These are phyloP conservation scores for Uloborus diversus DNA, from an alignment of 1,140 invertebrate species.

Conservation along the genomic window DNA sequence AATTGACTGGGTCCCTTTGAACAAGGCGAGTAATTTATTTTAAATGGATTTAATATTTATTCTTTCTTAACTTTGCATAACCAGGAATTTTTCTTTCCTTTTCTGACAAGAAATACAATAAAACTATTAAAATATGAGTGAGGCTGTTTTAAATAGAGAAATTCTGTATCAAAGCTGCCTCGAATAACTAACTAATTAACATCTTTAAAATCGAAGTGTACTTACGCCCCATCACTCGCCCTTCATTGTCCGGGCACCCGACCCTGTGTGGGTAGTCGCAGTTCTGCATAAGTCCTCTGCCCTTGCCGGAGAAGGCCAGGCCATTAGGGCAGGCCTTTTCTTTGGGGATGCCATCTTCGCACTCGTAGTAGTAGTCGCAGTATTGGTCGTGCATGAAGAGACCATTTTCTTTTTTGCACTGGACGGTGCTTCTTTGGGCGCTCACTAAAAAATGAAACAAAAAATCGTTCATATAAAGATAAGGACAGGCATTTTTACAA, in stretches of 20 bases:
- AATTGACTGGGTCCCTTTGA: too few species aligned
- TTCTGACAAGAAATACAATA: too few species aligned
- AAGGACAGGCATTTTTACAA: too few species aligned
- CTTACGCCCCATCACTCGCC: slow-evolving; percentile 60
- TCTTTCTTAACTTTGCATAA: too few species aligned
- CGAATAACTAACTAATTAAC: too few species aligned
- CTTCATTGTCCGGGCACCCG: slow-evolving; percentile 58
- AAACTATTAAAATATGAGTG: too few species aligned
- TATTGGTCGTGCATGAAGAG: slow-evolving; percentile 61
- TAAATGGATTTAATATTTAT: too few species aligned
- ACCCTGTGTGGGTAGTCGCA: slow-evolving; percentile 62
- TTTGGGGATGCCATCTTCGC: slow-evolving; percentile 57
- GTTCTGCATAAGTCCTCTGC: slow-evolving; percentile 63
- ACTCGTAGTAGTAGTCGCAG: slow-evolving; percentile 62
- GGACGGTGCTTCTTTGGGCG: slow-evolving; percentile 9
- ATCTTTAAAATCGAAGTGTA: too few species aligned
- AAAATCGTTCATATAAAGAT: neutral
- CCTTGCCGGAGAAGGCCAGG: slow-evolving; percentile 86
- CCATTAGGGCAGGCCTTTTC: slow-evolving; percentile 80
- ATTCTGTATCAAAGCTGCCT: too few species aligned
- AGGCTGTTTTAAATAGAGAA: too few species aligned
- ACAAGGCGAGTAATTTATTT: too few species aligned
- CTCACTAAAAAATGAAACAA: slow-evolving; percentile 4
- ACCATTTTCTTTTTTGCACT: slow-evolving; percentile 50
- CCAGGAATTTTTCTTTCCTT: too few species aligned